Evolutionary conservation across 2,888 invertebrate genomes (phyloP), one percentile per base, ranked within the genome.

Genomic region (Lycocerus yunnanus): DNA sequence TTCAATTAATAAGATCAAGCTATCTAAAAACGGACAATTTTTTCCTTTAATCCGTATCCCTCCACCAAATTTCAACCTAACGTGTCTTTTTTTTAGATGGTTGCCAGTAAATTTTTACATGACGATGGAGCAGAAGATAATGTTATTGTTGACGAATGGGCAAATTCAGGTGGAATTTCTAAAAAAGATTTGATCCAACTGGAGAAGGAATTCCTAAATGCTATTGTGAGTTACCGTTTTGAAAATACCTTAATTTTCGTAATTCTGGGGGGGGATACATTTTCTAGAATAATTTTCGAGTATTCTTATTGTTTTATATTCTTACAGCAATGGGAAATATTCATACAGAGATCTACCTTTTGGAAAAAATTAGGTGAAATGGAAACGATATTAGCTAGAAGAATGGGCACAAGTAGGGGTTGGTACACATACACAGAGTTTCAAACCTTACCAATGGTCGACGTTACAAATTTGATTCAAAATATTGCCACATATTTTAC

Each of bases 71-170:
- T n/a, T n/a, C n/a, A n/a, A n/a, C n/a, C n/a, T n/a, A n/a, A n/a
- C n/a, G 13, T 60, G 21, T 58, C 77, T 73, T 77, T 73, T 76
- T 80, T 85, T 10, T 85, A 97, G 97, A 95, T 98, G 94, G 94
- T 98, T 82, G 97, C 98, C 71, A 97, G 96, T 83, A 99, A 99
- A 89, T 98, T 96, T 87, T 89, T 97, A 81, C 95, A 97, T 87
- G 97, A 97, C 83, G 95, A 96, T 83, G 97, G 97, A 59, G 95
- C 96, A 84, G 94, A 95, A 78, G 97, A 97, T 84, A 96, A 97
- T 86, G 95, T 96, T 78, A 92, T 95, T 84, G 93, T 97, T 84
- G 93, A 94, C 72, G 97, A 97, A 88, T 99, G 98, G 98, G 97
- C 98, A 13, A 90, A 91, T 76, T 94, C 96, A 60, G 95, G 94